phyloP scores from a whole-genome alignment of 2,797 vertebrate genomes.

The Hafferia zeledoni region DNA sequence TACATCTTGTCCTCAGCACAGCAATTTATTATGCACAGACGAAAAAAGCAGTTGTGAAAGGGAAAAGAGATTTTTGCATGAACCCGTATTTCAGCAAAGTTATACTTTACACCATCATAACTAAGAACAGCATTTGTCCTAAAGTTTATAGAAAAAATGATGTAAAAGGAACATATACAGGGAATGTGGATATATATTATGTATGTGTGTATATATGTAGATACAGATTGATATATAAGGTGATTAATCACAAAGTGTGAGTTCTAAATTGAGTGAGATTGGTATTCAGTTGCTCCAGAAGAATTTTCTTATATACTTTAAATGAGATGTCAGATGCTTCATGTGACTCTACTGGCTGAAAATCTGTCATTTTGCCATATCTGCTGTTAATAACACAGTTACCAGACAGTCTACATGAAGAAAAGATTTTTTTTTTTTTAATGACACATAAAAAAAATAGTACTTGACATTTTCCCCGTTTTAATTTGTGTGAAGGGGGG shows the following conservation, averaged over 20 bases:
- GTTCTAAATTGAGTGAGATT: background rate
- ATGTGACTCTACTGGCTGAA: background rate
- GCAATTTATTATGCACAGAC: background rate
- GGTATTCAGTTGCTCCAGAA: background rate
- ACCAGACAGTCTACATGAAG: background rate
- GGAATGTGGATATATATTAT: background rate
- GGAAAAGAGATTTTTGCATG: background rate
- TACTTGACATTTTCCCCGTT: background rate
- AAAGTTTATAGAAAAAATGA: background rate
- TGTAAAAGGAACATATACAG: background rate
- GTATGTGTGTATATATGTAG: background rate
- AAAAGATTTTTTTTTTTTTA: background rate
- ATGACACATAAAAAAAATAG: background rate
- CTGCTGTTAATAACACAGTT: background rate
- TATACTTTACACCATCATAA: background rate
- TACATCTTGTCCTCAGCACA: background rate
- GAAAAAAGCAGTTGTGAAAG: background rate
- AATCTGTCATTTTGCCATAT: background rate
- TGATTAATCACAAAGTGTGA: background rate
- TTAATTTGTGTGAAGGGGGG: background rate
- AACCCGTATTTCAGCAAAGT: background rate
- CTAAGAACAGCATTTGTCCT: background rate
- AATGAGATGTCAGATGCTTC: background rate
- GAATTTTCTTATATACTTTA: background rate
- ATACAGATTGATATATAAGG: background rate